Percentiles rank a stretch among this genome's conserved stretches.
phyloP scores from a whole-genome alignment of 2,113 vertebrate genomes.

The Phalacrocorax aristotelis region DNA sequence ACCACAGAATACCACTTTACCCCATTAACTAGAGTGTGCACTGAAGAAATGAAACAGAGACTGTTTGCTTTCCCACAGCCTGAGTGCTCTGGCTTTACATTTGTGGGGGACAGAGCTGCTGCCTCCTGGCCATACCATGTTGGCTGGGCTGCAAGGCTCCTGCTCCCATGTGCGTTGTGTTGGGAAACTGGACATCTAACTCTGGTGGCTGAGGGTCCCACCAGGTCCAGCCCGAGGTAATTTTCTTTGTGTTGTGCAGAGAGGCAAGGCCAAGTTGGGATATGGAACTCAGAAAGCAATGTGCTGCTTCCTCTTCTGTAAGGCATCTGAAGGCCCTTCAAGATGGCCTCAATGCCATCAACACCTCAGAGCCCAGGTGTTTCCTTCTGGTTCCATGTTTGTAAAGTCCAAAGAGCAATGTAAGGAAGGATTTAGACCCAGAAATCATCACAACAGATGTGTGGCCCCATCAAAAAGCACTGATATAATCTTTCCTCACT shows the following conservation, averaged over 20 bases:
- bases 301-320: neutral
- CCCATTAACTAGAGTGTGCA: no score
- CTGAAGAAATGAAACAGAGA: neutral
- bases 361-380: neutral
- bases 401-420: neutral
- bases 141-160: neutral
- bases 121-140: neutral
- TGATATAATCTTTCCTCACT: neutral
- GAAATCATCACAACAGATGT: neutral
- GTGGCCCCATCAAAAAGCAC: neutral
- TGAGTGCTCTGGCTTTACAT: accelerated
- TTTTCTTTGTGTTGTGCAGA: neutral
- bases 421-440: neutral
- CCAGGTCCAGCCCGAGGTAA: neutral
- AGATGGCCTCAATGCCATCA: neutral
- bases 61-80: neutral
- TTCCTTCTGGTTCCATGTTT: neutral
- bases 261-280: neutral
- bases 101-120: neutral
- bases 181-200: neutral
- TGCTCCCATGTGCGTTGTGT: neutral
- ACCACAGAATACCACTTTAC: neutral
- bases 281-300: neutral
- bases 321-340: neutral
- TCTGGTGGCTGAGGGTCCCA: neutral